These are phyloP conservation scores for Antennarius maculatus DNA, from an alignment of 2,797 vertebrate species.

Conservation along the genomic window DNA sequence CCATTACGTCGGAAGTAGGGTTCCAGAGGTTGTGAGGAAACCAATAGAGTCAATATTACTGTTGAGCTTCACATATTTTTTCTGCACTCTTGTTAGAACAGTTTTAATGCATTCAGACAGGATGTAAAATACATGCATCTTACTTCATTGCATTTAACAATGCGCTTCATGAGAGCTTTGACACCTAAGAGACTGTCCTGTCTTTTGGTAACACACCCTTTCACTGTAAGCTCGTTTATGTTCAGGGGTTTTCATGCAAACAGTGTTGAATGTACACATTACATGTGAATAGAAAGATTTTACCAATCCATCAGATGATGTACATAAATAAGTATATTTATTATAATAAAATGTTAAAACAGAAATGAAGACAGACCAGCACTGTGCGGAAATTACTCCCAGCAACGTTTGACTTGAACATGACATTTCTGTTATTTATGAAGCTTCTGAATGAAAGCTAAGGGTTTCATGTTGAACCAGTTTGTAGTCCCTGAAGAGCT, in stretches of 20 bases:
- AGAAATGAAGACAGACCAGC: slow-evolving; percentile 22
- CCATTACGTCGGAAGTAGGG: slow-evolving; percentile 13
- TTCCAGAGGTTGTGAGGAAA: slow-evolving; percentile 9
- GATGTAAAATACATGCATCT: slow-evolving; percentile 29
- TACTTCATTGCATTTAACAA: slow-evolving; percentile 40
- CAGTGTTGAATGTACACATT: slow-evolving; percentile 70
- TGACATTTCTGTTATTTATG: not conserved
- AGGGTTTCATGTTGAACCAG: slow-evolving; percentile 4
- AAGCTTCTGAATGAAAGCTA: slow-evolving; percentile 3
- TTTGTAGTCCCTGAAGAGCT: slow-evolving; percentile 28
- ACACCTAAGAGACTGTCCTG: slow-evolving; percentile 34
- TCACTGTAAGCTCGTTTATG: slow-evolving; percentile 58
- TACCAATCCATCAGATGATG: slow-evolving; percentile 75
- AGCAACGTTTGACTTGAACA: not conserved
- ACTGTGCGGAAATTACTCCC: slow-evolving; percentile 19
- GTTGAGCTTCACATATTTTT: slow-evolving; percentile 29
- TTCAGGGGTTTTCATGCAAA: slow-evolving; percentile 63
- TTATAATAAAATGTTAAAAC: slow-evolving; percentile 76
- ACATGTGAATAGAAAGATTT: slow-evolving; percentile 66
- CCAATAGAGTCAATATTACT: slow-evolving; percentile 10
- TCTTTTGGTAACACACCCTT: slow-evolving; percentile 49
- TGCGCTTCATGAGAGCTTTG: slow-evolving; percentile 43
- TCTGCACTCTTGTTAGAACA: slow-evolving; percentile 36
- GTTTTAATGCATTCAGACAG: slow-evolving; percentile 25
- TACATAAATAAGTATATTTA: slow-evolving; percentile 84